phyloP scores from a whole-genome alignment of 2,888 invertebrate genomes.

The Phaonia tiefii region DNA sequence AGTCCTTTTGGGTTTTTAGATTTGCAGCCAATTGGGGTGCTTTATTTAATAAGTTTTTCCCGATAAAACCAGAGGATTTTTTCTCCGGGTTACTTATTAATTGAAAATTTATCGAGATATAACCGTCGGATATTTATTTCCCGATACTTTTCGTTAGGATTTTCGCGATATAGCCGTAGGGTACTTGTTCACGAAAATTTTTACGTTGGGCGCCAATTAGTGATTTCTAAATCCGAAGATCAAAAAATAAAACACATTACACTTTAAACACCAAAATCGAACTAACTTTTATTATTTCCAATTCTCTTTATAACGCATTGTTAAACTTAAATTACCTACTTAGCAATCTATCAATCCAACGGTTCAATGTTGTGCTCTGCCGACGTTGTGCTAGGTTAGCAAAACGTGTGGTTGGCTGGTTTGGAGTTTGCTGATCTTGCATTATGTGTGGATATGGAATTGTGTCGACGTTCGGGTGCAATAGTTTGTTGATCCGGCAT shows the following conservation, averaged over 20 bases:
- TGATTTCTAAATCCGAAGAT: no score
- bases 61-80: neutral
- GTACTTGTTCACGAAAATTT: no score
- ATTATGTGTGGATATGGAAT: neutral
- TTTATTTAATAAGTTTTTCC: slow-evolving; percentile 9
- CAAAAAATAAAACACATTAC: no score
- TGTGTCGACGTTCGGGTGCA: neutral
- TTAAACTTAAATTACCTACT: slow-evolving; percentile 6
- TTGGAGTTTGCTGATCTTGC: neutral
- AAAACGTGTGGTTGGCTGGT: slow-evolving; percentile 8
- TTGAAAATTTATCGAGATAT: slow-evolving; percentile 5
- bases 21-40: neutral
- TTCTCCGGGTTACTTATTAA: slow-evolving; percentile 8
- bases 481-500: no score
- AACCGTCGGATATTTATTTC: neutral
- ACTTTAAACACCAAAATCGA: neutral
- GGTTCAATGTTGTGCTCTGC: neutral
- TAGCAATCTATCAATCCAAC: neutral
- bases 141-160: neutral
- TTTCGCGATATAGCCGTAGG: neutral
- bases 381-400: slow-evolving; percentile 2
- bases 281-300: neutral
- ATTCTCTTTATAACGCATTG: neutral
- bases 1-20: neutral
- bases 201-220: slow-evolving; percentile 7